Base-by-base conservation (phyloP, 2,888 invertebrate genomes). In the Lochmaea crataegi region DNA sequence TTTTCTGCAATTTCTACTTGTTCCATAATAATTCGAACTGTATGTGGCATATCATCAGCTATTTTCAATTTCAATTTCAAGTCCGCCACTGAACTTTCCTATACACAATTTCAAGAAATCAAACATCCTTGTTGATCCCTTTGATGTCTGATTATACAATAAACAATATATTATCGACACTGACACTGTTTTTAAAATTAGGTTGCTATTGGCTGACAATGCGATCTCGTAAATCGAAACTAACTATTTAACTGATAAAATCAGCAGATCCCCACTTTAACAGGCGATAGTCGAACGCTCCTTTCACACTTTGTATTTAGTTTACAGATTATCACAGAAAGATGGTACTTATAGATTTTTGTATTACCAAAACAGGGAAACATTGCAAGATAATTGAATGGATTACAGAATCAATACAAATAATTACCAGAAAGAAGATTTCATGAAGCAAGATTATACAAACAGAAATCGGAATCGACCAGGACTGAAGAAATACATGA, bases 221-320 rank as follows among this genome's bases (percentile, higher is more conserved):
- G 76, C 67, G 64, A 32, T 71, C 66, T 78, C 79, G 77, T 80
- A 80, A 79, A 80, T 79, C 78, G 73, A 72, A 71, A 65, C 76
- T 80, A 81, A 81, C 80, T 79, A 76, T 75, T 65, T 75, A 67
- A 58, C 63, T 76, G 81, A 81, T 81, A 80, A 79, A 78, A 81
- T 81, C 81, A 68, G 78, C 68, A 78, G 80, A 79, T 79, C 73
- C 74, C 77, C 61, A 68, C 68, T 75, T 64, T 68, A 73, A 61
- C 42, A 32, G 38, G 69, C 58, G 72, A 67, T 65, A 65, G 18
- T 48, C 45, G 22, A 57, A 65, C 41, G 65, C 65, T 71, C 22
- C 48, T 42, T 65, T 71, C 65, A 42, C 71, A 65, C 65, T 56
- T 58, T 32, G 41, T 45, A 48, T 56, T 65, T 22, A 26, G 48